Evolutionary conservation across 2,113 vertebrate species (phyloP).

Genomic region (rat (Rattus norvegicus)): DNA sequence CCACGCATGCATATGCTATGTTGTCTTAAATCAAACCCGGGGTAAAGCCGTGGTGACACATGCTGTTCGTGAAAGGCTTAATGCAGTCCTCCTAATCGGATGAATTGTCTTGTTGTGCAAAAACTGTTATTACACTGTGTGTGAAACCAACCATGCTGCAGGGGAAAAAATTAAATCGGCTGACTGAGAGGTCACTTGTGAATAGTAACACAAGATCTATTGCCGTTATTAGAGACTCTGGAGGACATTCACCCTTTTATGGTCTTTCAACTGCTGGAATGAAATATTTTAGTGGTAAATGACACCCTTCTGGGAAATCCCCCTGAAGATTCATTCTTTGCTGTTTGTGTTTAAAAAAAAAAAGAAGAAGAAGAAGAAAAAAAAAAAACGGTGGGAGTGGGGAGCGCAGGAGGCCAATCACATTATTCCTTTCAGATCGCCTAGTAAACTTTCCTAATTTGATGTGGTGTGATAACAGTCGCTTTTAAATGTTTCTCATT

Average conservation of each 20-base stretch:
- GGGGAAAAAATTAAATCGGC: constrained; percentile 82
- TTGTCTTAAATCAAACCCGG: constrained; percentile 70
- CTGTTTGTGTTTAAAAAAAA: constrained; percentile 21
- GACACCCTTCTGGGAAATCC: constrained; percentile 78
- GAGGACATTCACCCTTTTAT: constrained; percentile 82
- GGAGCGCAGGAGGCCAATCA: neutral
- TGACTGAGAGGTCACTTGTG: constrained; percentile 83
- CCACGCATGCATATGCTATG: constrained; percentile 32
- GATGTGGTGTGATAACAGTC: constrained; percentile 40
- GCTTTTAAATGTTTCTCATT: constrained; percentile 44
- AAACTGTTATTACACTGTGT: constrained; percentile 80
- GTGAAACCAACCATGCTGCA: constrained; percentile 79
- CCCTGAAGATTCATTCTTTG: constrained; percentile 70
- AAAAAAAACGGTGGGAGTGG: neutral
- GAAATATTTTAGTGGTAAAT: constrained; percentile 82
- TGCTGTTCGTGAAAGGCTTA: constrained; percentile 76
- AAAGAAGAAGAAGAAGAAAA: neutral
- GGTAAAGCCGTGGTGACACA: constrained; percentile 59
- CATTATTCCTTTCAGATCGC: constrained; percentile 41
- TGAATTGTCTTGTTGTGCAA: constrained; percentile 84
- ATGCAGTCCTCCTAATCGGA: constrained; percentile 74
- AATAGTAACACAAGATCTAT: constrained; percentile 84
- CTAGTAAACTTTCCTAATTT: constrained; percentile 53
- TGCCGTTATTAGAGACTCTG: constrained; percentile 82
- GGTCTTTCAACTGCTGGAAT: constrained; percentile 81